phyloP scores from a whole-genome alignment of 2,888 invertebrate genomes.

The Loripinus fragilis region DNA sequence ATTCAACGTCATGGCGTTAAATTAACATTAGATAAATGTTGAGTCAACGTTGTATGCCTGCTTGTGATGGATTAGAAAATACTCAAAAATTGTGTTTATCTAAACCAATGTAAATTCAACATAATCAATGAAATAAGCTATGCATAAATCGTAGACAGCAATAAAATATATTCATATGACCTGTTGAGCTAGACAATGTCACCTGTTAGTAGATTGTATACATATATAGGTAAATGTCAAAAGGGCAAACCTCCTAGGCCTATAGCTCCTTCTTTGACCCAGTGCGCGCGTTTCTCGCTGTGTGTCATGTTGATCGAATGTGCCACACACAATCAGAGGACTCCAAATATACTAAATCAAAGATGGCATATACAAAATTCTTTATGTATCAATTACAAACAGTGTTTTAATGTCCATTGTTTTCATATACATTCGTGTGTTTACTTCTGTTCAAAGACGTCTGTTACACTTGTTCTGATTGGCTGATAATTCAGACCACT shows the following conservation, averaged over 20 bases:
- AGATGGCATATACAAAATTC: not conserved
- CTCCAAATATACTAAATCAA: not conserved
- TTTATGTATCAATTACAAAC: not conserved
- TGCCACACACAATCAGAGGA: not conserved
- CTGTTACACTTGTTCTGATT: not conserved
- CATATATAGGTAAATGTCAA: too few relatives aligned
- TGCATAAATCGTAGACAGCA: too few relatives aligned
- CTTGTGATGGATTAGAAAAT: too few relatives aligned
- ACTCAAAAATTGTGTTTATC: too few relatives aligned
- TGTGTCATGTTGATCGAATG: constrained; percentile 76
- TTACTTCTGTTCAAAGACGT: not conserved
- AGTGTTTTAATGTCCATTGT: not conserved
- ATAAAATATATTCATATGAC: too few relatives aligned
- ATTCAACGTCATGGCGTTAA: too few relatives aligned
- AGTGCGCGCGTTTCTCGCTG: constrained; percentile 79
- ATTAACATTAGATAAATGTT: too few relatives aligned
- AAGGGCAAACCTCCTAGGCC: constrained; percentile 78
- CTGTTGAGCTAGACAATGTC: too few relatives aligned
- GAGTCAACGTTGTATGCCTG: too few relatives aligned
- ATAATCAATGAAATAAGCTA: too few relatives aligned
- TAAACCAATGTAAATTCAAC: too few relatives aligned
- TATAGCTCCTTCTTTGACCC: constrained; percentile 81
- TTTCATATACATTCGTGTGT: not conserved
- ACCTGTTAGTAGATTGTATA: too few relatives aligned
- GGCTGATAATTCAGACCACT: not conserved